Percentiles rank a stretch among this genome's conserved stretches.
Conservation (phyloP, 2,113 vertebrate species). For the Turnix velox region DNA sequence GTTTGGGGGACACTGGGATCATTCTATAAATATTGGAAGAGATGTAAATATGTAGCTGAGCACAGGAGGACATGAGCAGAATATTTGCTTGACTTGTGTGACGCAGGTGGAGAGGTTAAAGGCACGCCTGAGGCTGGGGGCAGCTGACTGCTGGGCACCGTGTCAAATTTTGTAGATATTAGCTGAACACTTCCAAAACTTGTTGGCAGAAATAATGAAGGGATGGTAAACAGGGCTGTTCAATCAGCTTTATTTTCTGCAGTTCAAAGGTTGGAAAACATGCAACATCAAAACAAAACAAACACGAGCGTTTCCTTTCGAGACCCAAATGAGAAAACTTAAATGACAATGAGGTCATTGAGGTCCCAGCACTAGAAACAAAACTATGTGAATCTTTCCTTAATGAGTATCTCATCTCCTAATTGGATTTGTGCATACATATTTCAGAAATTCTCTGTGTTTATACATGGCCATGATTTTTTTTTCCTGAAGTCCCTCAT, state of each 20-base stretch:
- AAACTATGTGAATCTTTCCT: not conserved
- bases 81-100: not conserved
- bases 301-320: not conserved
- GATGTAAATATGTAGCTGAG: not conserved
- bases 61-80: not conserved
- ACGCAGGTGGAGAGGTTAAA: not conserved
- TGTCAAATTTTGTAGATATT: not conserved
- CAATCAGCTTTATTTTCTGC: not conserved
- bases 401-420: not conserved
- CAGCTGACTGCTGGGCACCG: not conserved
- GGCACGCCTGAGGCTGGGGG: too few relatives aligned
- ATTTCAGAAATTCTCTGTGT: not conserved
- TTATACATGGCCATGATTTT: not conserved
- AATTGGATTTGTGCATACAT: not conserved
- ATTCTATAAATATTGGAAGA: not conserved
- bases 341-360: not conserved
- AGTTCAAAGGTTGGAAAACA: not conserved
- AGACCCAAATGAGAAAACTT: not conserved
- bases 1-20: not conserved
- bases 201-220: not conserved
- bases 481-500: not conserved
- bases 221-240: not conserved
- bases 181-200: not conserved
- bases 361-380: not conserved
- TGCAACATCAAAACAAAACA: not conserved